Evolutionary conservation across 2,113 vertebrate genomes (phyloP).

Genomic region (Sterrhoptilus dennistouni): DNA sequence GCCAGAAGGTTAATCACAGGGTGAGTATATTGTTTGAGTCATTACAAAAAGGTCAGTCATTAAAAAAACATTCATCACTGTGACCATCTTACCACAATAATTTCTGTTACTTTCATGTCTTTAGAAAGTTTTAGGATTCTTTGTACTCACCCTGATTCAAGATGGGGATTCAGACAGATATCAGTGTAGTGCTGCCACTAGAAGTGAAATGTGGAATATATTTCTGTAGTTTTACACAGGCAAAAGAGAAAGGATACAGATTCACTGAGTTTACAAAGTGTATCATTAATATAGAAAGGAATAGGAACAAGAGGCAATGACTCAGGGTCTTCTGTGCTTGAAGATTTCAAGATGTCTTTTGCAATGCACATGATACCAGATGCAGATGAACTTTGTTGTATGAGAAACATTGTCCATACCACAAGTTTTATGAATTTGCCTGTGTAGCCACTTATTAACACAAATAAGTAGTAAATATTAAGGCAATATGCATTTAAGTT

Average conservation of each 20-base stretch:
- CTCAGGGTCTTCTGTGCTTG: background rate
- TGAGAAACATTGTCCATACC: background rate
- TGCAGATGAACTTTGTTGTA: background rate
- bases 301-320: background rate
- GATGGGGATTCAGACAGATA: background rate
- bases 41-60: background rate
- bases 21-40: background rate
- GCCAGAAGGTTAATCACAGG: background rate
- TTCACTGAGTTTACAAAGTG: background rate
- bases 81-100: background rate
- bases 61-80: background rate
- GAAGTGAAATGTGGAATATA: background rate
- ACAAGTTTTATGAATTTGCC: background rate
- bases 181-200: background rate
- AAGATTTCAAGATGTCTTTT: background rate
- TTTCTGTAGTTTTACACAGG: background rate
- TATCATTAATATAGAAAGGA: background rate
- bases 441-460: background rate
- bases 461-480: background rate
- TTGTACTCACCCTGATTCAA: background rate
- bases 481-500: accelerated
- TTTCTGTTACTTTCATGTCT: background rate
- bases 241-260: background rate
- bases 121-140: background rate
- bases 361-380: accelerated